Base-by-base conservation (phyloP, 2,113 vertebrate species). In the Oreochromis tanganicae region DNA sequence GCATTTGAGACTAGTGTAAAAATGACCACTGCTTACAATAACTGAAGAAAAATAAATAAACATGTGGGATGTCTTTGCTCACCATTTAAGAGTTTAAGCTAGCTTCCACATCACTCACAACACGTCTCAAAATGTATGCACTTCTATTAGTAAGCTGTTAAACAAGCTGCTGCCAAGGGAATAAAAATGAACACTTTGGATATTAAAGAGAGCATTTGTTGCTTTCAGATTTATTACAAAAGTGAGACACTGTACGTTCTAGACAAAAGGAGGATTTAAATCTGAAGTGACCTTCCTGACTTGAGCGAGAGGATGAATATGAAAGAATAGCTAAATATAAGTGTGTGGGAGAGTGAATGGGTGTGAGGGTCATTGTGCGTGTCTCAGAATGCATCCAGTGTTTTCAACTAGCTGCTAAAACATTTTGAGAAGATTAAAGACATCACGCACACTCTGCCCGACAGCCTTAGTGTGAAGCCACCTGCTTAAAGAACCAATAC, bases 211-310 rank as follows among this genome's bases (percentile, higher is more conserved):
- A 88, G 92, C 88, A 84, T 90, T 93, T 91, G 88, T 92, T 89
- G 93, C 93, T 94, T 90, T 95, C 90, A 94, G 89, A 91, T 92
- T 93, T 93, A 94, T 93, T 94, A 90, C 88, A 90, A 85, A 63
- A 34, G 82, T 71, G 57, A 81, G 80, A 80, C 80, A 83, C 81
- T 88, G 90, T 87, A 87, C 32, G 61, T 90, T 87, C 80, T 50
- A 50, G 75, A 87, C 85, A 92, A 86, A 94, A 94, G 93, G 87
- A 95, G 91, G 93, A 94, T 94, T 94, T 91, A 90, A 93, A 84
- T 90, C 88, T 92, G 88, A 93, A 93, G 90, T 90, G 91, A 92
- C 91, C 90, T 93, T 89, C 68, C 81, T 83, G 81, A 88, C 86
- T 84, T 66, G 85, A 90, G 81, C 88, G 89, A 90, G 90, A 81